Percentiles rank a stretch among this genome's conserved stretches.
Evolutionary conservation across 2,888 invertebrate species (phyloP).

Genomic region (Coleophora flavipennella): DNA sequence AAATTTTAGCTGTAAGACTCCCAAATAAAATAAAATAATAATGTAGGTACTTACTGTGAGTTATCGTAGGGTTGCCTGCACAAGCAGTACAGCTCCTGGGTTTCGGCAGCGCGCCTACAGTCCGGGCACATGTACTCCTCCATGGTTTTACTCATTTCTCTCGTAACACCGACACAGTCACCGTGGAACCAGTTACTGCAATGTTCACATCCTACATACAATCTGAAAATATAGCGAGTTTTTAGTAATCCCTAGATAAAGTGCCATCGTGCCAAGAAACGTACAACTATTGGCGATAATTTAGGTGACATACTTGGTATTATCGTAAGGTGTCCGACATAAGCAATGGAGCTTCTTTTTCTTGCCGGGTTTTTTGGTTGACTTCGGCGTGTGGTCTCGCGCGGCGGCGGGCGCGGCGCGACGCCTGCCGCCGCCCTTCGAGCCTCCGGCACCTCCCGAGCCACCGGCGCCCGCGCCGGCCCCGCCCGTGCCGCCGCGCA

Average conservation of each 20-base stretch:
- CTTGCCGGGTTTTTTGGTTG: conserved; percentile 50
- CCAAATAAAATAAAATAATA: too few relatives aligned
- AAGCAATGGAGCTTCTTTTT: conserved; percentile 91
- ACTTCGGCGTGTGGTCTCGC: conserved; percentile 27
- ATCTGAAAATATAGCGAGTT: conserved; percentile 67
- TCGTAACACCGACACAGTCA: conserved; percentile 94
- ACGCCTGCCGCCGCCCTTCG: conserved; percentile 29
- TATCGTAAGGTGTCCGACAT: conserved; percentile 95
- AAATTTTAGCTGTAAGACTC: too few relatives aligned
- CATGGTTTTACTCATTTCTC: conserved; percentile 90
- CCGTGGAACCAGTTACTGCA: conserved; percentile 99
- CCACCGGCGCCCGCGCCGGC: conserved; percentile 77
- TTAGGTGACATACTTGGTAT: conserved; percentile 83
- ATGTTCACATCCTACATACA: conserved; percentile 97
- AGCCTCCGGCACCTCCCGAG: conserved; percentile 46
- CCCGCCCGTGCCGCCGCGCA: conserved; percentile 68
- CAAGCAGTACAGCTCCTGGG: conserved; percentile 95
- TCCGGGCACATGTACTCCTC: conserved; percentile 92
- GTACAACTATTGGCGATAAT: too few relatives aligned
- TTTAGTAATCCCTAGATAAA: conserved; percentile 2
- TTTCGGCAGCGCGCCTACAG: conserved; percentile 88
- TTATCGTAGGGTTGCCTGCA: conserved; percentile 98
- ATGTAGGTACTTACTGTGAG: conserved; percentile 83
- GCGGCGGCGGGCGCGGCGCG: conserved; percentile 30
- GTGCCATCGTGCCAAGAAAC: too few relatives aligned